phyloP scores from a whole-genome alignment of 2,888 invertebrate genomes.

The Perizoma affinitatum region DNA sequence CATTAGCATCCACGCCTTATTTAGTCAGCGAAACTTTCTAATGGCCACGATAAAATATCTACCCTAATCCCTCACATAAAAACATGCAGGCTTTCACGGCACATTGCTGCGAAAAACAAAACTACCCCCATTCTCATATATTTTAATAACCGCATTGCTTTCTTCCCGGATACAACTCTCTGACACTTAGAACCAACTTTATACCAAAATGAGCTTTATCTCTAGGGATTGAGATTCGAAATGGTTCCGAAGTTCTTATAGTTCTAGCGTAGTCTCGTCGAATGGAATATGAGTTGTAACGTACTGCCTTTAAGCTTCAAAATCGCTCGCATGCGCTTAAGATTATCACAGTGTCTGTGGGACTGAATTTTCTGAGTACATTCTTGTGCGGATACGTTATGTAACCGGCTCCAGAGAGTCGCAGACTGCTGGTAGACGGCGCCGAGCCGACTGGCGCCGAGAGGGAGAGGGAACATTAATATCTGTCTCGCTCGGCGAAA shows the following conservation, averaged over 20 bases:
- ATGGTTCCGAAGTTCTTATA: neutral
- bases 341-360: neutral
- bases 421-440: constrained; percentile 74
- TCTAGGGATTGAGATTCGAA: constrained; percentile 6
- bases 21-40: constrained; percentile 28
- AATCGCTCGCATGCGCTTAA: neutral
- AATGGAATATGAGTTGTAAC: neutral
- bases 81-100: constrained; percentile 37
- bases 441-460: constrained; percentile 84
- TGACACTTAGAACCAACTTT: neutral
- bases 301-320: neutral
- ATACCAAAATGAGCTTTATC: constrained; percentile 18
- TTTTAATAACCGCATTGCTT: constrained; percentile 33
- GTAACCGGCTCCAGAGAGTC: constrained; percentile 70
- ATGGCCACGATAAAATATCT: constrained; percentile 26
- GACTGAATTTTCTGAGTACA: constrained; percentile 12
- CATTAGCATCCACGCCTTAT: constrained; percentile 24
- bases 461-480: constrained; percentile 47
- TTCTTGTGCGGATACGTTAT: constrained; percentile 53
- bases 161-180: constrained; percentile 20
- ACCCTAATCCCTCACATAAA: constrained; percentile 25
- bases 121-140: constrained; percentile 36
- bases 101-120: constrained; percentile 36
- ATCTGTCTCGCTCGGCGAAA: constrained; percentile 49
- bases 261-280: neutral